These are phyloP conservation scores for Drosophila paranaensis DNA, from an alignment of 2,888 invertebrate species.

Conservation along the genomic window DNA sequence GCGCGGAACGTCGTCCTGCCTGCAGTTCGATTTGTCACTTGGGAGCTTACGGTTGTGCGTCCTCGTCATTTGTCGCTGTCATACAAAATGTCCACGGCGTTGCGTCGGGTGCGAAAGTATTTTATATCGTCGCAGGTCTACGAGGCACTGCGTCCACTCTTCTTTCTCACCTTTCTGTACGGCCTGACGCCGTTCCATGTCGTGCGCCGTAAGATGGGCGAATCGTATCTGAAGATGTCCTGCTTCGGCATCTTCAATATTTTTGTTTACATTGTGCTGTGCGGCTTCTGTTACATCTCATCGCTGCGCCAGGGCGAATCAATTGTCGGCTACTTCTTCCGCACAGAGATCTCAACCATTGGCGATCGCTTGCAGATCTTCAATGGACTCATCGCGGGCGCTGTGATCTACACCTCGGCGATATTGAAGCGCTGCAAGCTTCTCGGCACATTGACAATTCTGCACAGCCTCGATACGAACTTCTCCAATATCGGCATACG, in stretches of 20 bases:
- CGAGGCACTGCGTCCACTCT: conserved; percentile 81
- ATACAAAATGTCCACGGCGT: conserved; percentile 43
- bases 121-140: conserved; percentile 82
- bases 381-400: conserved; percentile 80
- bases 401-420: conserved; percentile 80
- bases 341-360: conserved; percentile 81
- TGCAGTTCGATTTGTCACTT: conserved; percentile 60
- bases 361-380: conserved; percentile 82
- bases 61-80: conserved; percentile 19
- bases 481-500: conserved; percentile 80
- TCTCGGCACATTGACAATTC: conserved; percentile 72
- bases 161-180: conserved; percentile 79
- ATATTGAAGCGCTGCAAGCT: conserved; percentile 76
- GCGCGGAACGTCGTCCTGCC: conserved; percentile 31
- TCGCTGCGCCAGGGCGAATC: conserved; percentile 80
- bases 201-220: conserved; percentile 73
- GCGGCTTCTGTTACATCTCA: conserved; percentile 67
- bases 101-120: conserved; percentile 76
- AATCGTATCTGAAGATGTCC: conserved; percentile 72
- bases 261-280: conserved; percentile 69
- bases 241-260: conserved; percentile 65
- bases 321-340: conserved; percentile 82
- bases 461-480: conserved; percentile 78
- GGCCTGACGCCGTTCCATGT: conserved; percentile 83
- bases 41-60: conserved; percentile 38